Percentiles rank a stretch among this genome's conserved stretches.
These are phyloP conservation scores for Brotula barbata DNA, from an alignment of 2,797 vertebrate species.

Conservation along the genomic window DNA sequence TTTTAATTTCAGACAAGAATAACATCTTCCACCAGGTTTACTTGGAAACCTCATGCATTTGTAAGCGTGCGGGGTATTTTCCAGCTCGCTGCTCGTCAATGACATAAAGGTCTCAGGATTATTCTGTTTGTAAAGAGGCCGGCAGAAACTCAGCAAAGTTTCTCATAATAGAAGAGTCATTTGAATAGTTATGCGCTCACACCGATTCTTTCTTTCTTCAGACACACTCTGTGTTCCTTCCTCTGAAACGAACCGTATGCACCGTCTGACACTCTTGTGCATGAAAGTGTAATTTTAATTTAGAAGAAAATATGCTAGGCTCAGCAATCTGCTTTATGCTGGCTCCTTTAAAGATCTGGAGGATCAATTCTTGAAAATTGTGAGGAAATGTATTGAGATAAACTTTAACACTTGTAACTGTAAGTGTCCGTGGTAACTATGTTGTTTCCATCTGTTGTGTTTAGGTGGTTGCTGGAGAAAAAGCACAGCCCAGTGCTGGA, in stretches of 20 bases:
- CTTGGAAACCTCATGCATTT: slow-evolving; percentile 38
- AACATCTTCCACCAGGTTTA: slow-evolving; percentile 55
- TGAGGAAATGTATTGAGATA: no score
- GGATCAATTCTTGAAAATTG: no score
- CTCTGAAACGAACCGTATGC: slow-evolving; percentile 32
- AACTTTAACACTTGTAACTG: no score
- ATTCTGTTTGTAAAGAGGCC: slow-evolving; percentile 43
- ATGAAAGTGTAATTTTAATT: no score
- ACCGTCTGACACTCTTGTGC: slow-evolving; percentile 15
- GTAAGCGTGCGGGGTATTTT: slow-evolving; percentile 34
- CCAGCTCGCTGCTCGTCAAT: slow-evolving; percentile 30
- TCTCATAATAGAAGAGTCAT: slow-evolving; percentile 31
- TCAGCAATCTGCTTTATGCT: no score
- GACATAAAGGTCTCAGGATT: slow-evolving; percentile 50
- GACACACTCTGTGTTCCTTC: slow-evolving; percentile 25
- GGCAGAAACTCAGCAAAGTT: slow-evolving; percentile 29
- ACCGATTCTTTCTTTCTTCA: slow-evolving; percentile 22
- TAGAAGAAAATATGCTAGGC: no score
- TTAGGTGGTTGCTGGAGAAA: slow-evolving; percentile 70
- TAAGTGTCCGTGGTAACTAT: no score
- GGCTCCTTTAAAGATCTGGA: no score
- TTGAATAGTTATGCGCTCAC: slow-evolving; percentile 29
- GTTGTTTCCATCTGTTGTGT: slow-evolving; percentile 43
- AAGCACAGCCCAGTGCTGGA: slow-evolving; percentile 80
- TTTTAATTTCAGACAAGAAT: slow-evolving; percentile 38